Base-by-base conservation (phyloP, 2,888 invertebrate species). In the Dendrolimus pini region DNA sequence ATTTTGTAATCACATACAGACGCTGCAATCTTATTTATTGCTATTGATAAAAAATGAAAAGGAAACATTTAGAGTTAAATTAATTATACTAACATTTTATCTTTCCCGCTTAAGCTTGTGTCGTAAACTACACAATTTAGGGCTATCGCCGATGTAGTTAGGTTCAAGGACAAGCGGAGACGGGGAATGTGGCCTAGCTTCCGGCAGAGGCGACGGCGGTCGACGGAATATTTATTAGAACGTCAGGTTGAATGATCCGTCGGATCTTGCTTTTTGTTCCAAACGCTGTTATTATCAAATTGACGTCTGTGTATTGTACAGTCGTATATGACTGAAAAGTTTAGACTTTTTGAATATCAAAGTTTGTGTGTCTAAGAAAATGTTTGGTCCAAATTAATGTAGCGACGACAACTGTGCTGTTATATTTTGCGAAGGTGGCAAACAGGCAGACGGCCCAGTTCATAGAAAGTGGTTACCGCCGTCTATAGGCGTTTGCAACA, bases 121-220 rank as follows among this genome's bases (percentile, higher is more conserved):
- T 57, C 62, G 71, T 68, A 54, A 2, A 56, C 59, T 69, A 63
- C 30, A 59, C 61, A 55, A 59, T 56, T 57, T 56, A 59, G 60
- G 64, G 62, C 64, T 70, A 76, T 75, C 75, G 75, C 78, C 57
- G 66, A 70, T 70, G 65, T 67, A 71, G 65, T 59, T 58, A 73
- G 76, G 81, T 85, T 88, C 89, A 88, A 89, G 87, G 87, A 63
- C 88, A 77, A 66, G 61, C 74, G 61, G 61, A 75, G 72, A 61
- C 76, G 71, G 74, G 72, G 83, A 83, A 84, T 84, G 85, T 76
- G 65, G 77, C 64, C 84, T 84, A 84, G 83, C 82, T 86, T 89
- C 89, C 89, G 84, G 73, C 69, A 58, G 58, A 60, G 65, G 63
- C 58, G 61, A 58, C 66, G 61, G 62, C 56, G 69, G 73, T 71